A percentile compares a stretch with the other conserved stretches of the same genome.
Evolutionary conservation across 2,797 vertebrate species (phyloP).

Genomic region (Bovichtus variegatus): DNA sequence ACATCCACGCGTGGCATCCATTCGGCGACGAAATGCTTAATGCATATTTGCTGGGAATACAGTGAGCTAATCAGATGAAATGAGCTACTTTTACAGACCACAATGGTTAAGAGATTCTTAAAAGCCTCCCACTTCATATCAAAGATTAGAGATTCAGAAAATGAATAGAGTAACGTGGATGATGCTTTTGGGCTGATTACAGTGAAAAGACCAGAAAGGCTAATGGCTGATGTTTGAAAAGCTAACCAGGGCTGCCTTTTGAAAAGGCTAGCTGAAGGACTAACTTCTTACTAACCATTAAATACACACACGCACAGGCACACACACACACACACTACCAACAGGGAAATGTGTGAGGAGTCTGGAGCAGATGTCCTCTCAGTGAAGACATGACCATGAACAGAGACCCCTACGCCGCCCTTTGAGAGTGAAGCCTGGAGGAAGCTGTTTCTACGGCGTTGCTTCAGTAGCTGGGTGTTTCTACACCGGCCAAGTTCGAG

Average conservation of each 20-base stretch:
- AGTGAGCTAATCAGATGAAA: constrained; percentile 50
- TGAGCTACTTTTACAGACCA: constrained; percentile 17
- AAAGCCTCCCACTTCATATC: constrained; percentile 41
- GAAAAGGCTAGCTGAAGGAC: constrained; percentile 35
- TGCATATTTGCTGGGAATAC: constrained; percentile 25
- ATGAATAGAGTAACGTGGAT: constrained; percentile 39
- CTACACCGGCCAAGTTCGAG: constrained; percentile 60
- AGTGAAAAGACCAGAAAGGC: constrained; percentile 40
- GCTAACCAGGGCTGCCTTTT: constrained; percentile 26
- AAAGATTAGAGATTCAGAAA: constrained; percentile 35
- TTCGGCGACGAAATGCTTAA: constrained; percentile 18
- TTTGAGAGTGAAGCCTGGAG: constrained; percentile 50
- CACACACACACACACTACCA: constrained; percentile 39
- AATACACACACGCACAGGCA: constrained; percentile 38
- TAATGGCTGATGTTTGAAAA: constrained; percentile 7
- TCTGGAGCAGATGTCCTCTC: constrained; percentile 75
- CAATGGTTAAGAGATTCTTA: constrained; percentile 16
- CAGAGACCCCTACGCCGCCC: constrained; percentile 44
- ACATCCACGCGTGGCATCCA: not conserved
- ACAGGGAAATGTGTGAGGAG: constrained; percentile 48
- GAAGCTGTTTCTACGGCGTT: constrained; percentile 70
- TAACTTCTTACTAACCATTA: constrained; percentile 42
- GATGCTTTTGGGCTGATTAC: constrained; percentile 54
- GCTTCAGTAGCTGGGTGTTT: constrained; percentile 53
- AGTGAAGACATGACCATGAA: constrained; percentile 66